Base-by-base conservation (phyloP, 1,140 invertebrate genomes). In the Bombus superbus region DNA sequence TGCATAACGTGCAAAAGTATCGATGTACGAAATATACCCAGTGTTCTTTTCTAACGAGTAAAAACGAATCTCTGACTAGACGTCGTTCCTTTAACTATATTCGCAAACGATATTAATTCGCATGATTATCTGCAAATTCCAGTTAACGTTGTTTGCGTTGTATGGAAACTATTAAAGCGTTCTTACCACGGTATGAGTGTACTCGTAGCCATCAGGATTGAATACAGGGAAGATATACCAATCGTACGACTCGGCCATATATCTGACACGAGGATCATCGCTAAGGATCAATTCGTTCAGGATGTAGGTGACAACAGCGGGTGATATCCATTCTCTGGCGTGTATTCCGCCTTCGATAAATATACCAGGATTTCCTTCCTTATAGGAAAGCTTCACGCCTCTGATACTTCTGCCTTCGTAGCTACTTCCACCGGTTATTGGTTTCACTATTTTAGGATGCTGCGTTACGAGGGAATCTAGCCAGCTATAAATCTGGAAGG, bases 141-240 rank as follows among this genome's bases (percentile, higher is more conserved):
- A 22, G 47, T 53, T 22, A 53, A 22, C 47, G 0, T 53, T 8
- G 47, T 53, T 22, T 22, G 5, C 5, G 47, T 53, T 53, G 0
- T 53, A 22, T 0, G 47, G 22, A 22, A 53, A 53, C 47, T 35
- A 71, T 40, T 1, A 6, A 71, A 4, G 3, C 8, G 44, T 28
- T 40, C 35, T 79, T 84, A 97, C 96, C 88, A 92, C 95, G 10
- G 95, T 96, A 83, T 97, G 96, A 0, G 97, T 96, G 88, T 96
- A 98, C 69, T 96, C 97, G 92, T 97, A 98, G 64, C 98, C 98
- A 95, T 98, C 98, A 5, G 97, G 97, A 93, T 97, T 98, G 10
- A 96, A 92, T 57, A 96, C 95, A 0, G 97, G 97, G 75, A 97
- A 94, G n/a, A 98, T 94, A 85, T 97, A 96, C 97, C 97, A 97